Evolutionary conservation across 1,140 invertebrate genomes (phyloP), one percentile per base, ranked within the genome.

Genomic region (Nymphalis io): DNA sequence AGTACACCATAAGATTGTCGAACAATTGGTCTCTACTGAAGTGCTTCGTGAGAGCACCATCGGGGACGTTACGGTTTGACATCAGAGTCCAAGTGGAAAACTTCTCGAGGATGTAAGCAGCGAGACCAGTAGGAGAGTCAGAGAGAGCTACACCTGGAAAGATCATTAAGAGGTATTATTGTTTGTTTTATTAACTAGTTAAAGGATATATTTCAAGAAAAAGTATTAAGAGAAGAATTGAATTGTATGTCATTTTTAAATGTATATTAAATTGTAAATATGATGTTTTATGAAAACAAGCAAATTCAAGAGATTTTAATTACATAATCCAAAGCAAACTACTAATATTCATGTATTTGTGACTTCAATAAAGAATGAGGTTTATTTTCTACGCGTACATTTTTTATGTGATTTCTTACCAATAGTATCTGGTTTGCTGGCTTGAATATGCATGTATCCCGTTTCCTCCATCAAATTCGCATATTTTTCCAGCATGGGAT

Each of bases 1-100:
- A 98, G 85, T 98, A 98, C 33, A 98, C 86, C 96, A 98, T 98
- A 0, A 98, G 81, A 81, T 98, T 97, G 72, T 98, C 97, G 3
- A 98, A 88, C 3, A 98, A 85, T 74, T 97, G 95, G 23, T 97
- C 95, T 53, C 95, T 87, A 0, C 92, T 93, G 76, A 88, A 96
- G 39, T 84, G 74, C 61, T 92, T 90, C 0, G 92, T 87, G 0
- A 97, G 78, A 3, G 95, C 95, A 10, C 96, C 96, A 78, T 97
- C 95, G 0, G 90, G 76, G 33, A 89, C 81, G 1, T 87, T 68
- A 44, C 85, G 91, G 73, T 92, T 93, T 2, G 90, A 83, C 1
- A 65, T 68, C 73, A 95, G 93, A 0, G 95, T 96, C 94, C 95
- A 96, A 0, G 94, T 92, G 12, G 95, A 95, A 83, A 98, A 97